phyloP scores from a whole-genome alignment of 2,113 vertebrate species.

The Sapajus apella region DNA sequence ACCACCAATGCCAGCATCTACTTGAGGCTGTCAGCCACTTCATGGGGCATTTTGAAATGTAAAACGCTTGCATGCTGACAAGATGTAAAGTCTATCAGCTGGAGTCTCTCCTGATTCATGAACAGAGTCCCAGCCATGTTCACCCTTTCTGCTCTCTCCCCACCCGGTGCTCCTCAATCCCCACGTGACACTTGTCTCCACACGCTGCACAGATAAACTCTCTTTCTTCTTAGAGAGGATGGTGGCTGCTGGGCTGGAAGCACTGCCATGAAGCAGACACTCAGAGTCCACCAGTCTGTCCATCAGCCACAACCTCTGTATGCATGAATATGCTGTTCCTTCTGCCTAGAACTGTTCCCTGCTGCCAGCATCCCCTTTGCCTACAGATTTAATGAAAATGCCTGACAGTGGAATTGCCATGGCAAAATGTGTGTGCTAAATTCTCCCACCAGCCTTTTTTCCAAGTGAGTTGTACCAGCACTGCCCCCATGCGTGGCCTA shows the following conservation, averaged over 20 bases:
- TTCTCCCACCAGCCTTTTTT: neutral
- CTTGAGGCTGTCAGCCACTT: fast-evolving
- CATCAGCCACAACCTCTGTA: fast-evolving
- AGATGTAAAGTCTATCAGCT: neutral
- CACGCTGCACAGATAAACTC: neutral
- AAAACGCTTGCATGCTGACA: neutral
- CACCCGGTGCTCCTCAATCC: fast-evolving
- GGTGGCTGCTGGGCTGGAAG: neutral
- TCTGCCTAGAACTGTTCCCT: neutral
- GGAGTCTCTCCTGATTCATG: neutral
- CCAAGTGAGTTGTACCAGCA: fast-evolving
- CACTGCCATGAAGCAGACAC: neutral
- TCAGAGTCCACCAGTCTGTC: neutral
- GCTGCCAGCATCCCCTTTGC: neutral
- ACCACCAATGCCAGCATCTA: too few relatives aligned
- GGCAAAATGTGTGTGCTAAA: neutral
- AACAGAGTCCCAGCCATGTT: neutral
- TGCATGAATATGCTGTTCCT: neutral
- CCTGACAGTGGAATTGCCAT: neutral
- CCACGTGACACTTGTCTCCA: neutral
- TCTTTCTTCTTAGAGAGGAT: neutral
- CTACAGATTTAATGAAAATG: neutral
- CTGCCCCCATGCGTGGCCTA: fast-evolving
- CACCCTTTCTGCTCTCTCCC: too few relatives aligned
- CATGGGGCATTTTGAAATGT: neutral